phyloP scores from a whole-genome alignment of 2,888 invertebrate species.

The Lepetodrilus schrolli region DNA sequence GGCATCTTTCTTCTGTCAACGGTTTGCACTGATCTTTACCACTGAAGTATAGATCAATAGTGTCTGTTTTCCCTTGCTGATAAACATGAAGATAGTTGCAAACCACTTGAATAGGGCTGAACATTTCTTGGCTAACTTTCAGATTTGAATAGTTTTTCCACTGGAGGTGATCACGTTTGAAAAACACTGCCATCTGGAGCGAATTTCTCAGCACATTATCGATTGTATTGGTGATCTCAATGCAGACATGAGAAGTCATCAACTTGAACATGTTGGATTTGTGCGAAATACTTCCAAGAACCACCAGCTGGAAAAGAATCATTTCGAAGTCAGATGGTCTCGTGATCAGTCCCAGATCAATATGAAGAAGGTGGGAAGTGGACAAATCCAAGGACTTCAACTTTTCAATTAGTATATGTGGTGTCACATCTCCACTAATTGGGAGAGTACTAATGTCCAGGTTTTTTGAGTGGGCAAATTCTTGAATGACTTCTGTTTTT shows the following conservation, averaged over 20 bases:
- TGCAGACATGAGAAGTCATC: slow-evolving; percentile 38
- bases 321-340: slow-evolving; percentile 45
- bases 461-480: slow-evolving; percentile 31
- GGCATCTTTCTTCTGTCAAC: slow-evolving; percentile 38
- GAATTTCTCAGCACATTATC: slow-evolving; percentile 46
- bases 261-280: slow-evolving; percentile 38
- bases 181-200: slow-evolving; percentile 46
- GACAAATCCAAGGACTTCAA: slow-evolving; percentile 35
- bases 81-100: slow-evolving; percentile 46
- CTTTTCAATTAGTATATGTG: slow-evolving; percentile 36
- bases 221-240: slow-evolving; percentile 55
- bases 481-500: slow-evolving; percentile 44
- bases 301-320: slow-evolving; percentile 52
- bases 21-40: slow-evolving; percentile 33
- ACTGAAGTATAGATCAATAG: slow-evolving; percentile 40
- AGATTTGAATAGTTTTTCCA: slow-evolving; percentile 45
- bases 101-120: slow-evolving; percentile 55
- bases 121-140: slow-evolving; percentile 42
- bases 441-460: slow-evolving; percentile 43
- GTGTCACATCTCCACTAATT: slow-evolving; percentile 48
- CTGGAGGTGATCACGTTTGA: slow-evolving; percentile 39
- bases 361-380: slow-evolving; percentile 43
- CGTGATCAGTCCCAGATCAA: slow-evolving; percentile 49
- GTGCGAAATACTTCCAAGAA: slow-evolving; percentile 42
- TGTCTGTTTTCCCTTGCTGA: slow-evolving; percentile 40